A percentile compares a stretch with the other conserved stretches of the same genome.
Conservation (phyloP, 1,140 invertebrate genomes). For the Tribolium madens region DNA sequence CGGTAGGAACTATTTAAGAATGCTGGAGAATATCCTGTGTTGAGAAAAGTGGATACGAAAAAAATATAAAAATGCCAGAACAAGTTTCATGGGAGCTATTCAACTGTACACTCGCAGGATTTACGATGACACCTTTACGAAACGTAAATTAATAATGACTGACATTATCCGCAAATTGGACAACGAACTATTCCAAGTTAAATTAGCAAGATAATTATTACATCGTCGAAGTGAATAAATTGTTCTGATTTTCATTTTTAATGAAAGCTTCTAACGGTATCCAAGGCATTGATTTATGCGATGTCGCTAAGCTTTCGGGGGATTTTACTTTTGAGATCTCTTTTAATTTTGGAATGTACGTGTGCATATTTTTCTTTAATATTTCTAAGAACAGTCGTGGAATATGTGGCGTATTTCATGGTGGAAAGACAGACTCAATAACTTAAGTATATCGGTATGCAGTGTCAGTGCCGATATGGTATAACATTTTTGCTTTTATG, state of each 20-base stretch:
- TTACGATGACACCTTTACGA: constrained; percentile 43
- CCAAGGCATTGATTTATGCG: no score
- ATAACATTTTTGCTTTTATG: constrained; percentile 49
- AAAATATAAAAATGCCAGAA: constrained; percentile 24
- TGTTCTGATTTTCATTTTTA: no score
- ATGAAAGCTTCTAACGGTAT: no score
- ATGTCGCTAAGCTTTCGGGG: no score
- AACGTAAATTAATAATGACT: constrained; percentile 45
- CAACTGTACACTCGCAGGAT: constrained; percentile 11
- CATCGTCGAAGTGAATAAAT: neutral
- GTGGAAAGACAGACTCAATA: constrained; percentile 24
- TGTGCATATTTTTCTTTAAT: constrained; percentile 32
- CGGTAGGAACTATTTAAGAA: constrained; percentile 30
- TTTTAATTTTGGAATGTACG: constrained; percentile 1
- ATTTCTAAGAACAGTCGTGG: constrained; percentile 13
- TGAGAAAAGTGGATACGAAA: neutral
- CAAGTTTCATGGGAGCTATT: constrained; percentile 16
- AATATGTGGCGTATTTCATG: constrained; percentile 32
- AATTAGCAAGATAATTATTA: neutral
- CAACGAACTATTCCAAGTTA: neutral
- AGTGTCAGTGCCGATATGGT: constrained; percentile 46
- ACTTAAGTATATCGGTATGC: constrained; percentile 46
- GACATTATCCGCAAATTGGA: constrained; percentile 31
- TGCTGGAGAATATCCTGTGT: constrained; percentile 21
- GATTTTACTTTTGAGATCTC: neutral